A percentile compares a stretch with the other conserved stretches of the same genome.
Evolutionary conservation across 2,113 vertebrate species (phyloP).

Genomic region (Cisticola juncidis): DNA sequence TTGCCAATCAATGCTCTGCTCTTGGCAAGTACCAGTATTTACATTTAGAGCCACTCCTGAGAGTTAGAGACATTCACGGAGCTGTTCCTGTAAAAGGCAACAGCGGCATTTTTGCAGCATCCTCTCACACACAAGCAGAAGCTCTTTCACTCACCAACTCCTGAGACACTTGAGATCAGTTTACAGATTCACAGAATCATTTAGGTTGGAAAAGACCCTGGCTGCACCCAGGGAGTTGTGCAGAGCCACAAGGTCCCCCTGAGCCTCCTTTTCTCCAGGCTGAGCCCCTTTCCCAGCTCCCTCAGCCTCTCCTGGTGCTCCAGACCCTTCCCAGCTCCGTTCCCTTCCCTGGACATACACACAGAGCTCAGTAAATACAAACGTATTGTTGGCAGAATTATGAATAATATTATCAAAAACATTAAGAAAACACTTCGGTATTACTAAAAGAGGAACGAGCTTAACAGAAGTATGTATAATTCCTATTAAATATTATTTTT

Average conservation of each 20-base stretch:
- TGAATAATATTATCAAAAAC: background rate
- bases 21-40: background rate
- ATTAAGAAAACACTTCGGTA: too few relatives aligned
- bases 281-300: background rate
- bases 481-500: fast-evolving
- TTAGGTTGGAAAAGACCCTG: background rate
- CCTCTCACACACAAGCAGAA: background rate
- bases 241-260: background rate
- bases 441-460: background rate
- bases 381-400: background rate
- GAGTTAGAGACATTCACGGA: fast-evolving
- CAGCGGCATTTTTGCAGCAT: background rate
- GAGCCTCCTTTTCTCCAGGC: background rate
- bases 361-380: background rate
- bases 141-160: background rate
- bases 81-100: background rate
- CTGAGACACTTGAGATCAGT: background rate
- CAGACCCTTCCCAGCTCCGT: background rate
- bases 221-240: background rate
- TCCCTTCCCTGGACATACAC: background rate
- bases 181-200: background rate
- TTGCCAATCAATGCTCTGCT: background rate
- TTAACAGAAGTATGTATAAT: background rate
- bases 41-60: background rate
- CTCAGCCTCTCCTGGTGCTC: fast-evolving